phyloP scores from a whole-genome alignment of 2,113 vertebrate genomes.

The Passer montanus region DNA sequence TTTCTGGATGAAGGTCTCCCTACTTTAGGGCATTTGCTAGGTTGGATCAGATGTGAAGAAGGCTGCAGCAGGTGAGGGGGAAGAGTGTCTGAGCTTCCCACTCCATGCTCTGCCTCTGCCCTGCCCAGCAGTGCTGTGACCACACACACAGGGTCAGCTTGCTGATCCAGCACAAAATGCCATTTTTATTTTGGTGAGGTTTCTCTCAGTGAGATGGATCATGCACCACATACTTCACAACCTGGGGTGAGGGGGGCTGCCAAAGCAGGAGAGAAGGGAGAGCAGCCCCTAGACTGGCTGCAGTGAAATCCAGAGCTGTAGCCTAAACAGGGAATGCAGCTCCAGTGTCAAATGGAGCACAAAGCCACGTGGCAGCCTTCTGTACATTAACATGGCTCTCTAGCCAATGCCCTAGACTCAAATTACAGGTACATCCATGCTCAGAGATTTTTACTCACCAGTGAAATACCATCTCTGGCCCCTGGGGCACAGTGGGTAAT shows the following conservation, averaged over 20 bases:
- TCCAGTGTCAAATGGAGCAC: background rate
- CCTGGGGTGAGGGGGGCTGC: background rate
- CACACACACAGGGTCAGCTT: background rate
- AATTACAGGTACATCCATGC: background rate
- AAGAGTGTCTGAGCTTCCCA: background rate
- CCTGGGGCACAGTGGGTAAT: background rate
- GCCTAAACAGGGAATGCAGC: background rate
- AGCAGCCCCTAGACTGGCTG: background rate
- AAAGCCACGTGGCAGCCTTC: background rate
- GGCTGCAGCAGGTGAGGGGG: accelerated
- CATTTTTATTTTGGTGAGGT: background rate
- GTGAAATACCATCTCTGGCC: background rate
- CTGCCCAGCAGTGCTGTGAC: background rate
- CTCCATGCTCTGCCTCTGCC: background rate
- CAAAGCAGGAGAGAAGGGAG: background rate
- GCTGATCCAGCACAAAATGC: background rate
- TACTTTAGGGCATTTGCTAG: background rate
- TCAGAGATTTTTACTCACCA: background rate
- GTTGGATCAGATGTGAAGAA: background rate
- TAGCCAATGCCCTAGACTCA: background rate
- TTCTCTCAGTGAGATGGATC: background rate
- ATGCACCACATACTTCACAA: background rate
- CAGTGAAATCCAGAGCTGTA: background rate
- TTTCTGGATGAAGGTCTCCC: background rate
- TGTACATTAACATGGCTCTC: background rate